Conservation (phyloP, 2,797 vertebrate species). For the Protonibea diacanthus region DNA sequence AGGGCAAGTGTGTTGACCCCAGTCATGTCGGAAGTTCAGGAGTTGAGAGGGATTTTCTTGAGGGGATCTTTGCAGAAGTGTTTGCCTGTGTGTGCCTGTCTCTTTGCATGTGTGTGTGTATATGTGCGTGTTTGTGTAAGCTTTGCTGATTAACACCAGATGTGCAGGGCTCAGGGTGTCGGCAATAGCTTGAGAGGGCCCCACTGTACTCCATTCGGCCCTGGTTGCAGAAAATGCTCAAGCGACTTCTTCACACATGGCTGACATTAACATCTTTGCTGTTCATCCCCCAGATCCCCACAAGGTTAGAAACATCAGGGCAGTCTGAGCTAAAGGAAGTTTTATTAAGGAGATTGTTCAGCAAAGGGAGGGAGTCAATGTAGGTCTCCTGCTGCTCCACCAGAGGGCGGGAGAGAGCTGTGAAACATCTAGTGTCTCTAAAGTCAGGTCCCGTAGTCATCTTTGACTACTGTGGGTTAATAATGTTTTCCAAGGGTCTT, state of each 20-base stretch:
- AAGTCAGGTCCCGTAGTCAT: neutral
- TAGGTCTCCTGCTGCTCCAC: slow-evolving; percentile 48
- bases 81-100: slow-evolving; percentile 71
- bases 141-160: slow-evolving; percentile 80
- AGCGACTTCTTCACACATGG: slow-evolving; percentile 71
- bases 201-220: slow-evolving; percentile 62
- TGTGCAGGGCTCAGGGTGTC: slow-evolving; percentile 77
- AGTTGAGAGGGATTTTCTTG: slow-evolving; percentile 86
- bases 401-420: slow-evolving; percentile 75
- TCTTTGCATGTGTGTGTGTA: slow-evolving; percentile 61
- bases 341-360: slow-evolving; percentile 34
- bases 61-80: slow-evolving; percentile 73
- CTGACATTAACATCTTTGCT: slow-evolving; percentile 67
- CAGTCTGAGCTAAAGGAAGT: slow-evolving; percentile 46
- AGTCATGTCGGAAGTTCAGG: slow-evolving; percentile 88
- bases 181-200: slow-evolving; percentile 67
- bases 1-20: slow-evolving; percentile 80
- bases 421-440: slow-evolving; percentile 25
- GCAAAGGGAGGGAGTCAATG: neutral
- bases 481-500: neutral
- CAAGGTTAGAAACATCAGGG: slow-evolving; percentile 62
- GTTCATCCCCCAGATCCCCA: slow-evolving; percentile 53
- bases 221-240: slow-evolving; percentile 49
- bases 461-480: neutral
- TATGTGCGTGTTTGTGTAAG: slow-evolving; percentile 71